phyloP scores from a whole-genome alignment of 2,113 vertebrate species.

The Hemiscyllium ocellatum region DNA sequence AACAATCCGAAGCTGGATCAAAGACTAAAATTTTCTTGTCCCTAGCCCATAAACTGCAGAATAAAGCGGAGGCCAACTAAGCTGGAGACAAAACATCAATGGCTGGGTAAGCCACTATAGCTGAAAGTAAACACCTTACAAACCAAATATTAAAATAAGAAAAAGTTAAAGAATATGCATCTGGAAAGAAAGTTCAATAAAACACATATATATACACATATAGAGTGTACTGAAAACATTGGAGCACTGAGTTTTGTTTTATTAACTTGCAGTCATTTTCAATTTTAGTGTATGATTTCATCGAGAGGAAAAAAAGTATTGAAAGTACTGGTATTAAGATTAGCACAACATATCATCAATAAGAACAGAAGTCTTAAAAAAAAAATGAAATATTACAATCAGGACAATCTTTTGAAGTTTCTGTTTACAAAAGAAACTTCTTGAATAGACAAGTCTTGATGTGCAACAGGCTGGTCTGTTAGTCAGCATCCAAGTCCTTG shows the following conservation, averaged over 20 bases:
- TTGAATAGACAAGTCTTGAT: not conserved
- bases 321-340: not conserved
- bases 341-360: not conserved
- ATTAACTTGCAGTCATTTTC: too few relatives aligned
- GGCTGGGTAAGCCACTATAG: not conserved
- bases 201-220: too few relatives aligned
- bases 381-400: not conserved
- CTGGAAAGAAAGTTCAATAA: not conserved
- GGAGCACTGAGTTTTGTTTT: not conserved
- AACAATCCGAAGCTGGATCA: not conserved
- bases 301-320: not conserved
- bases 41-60: not conserved
- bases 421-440: not conserved
- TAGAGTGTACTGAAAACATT: not conserved
- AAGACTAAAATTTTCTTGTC: not conserved
- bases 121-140: not conserved
- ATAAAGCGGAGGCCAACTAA: not conserved
- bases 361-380: not conserved
- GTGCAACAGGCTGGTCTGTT: not conserved
- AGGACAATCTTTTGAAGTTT: not conserved
- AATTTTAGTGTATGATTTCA: too few relatives aligned
- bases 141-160: not conserved
- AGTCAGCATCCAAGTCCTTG: not conserved
- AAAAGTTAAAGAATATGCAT: not conserved
- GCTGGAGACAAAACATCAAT: not conserved